Conservation (phyloP, 2,113 vertebrate species). For the Edolisoma coerulescens region DNA sequence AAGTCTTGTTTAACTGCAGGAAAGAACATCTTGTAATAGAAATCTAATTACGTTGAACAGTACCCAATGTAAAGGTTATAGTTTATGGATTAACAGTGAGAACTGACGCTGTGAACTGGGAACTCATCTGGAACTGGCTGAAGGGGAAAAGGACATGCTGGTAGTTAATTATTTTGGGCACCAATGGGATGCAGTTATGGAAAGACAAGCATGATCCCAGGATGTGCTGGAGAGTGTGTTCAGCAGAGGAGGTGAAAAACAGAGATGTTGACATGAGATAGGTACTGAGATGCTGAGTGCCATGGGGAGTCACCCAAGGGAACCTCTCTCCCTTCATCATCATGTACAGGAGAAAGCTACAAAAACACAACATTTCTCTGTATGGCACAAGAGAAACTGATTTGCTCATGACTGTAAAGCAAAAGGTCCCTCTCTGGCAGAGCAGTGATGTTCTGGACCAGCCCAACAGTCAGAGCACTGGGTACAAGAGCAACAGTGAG, state of each 20-base stretch:
- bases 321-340: neutral
- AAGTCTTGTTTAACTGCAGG: slow-evolving; percentile 12
- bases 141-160: neutral
- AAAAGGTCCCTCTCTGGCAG: neutral
- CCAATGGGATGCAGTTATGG: neutral
- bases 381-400: neutral
- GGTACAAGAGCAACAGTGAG: neutral
- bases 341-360: rapidly evolving
- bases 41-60: slow-evolving; percentile 18
- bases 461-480: neutral
- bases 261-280: neutral
- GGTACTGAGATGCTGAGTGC: neutral
- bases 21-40: slow-evolving; percentile 48
- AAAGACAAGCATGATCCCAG: neutral
- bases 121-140: neutral
- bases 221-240: neutral
- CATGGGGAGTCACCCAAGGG: neutral
- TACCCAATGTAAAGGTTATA: neutral
- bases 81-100: slow-evolving; percentile 54
- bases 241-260: neutral
- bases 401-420: neutral
- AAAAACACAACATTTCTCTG: neutral
- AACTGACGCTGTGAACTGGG: neutral
- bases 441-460: neutral
- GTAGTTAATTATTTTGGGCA: slow-evolving; percentile 26